Conservation (phyloP, 2,113 vertebrate species). For the Rhineura floridana region DNA sequence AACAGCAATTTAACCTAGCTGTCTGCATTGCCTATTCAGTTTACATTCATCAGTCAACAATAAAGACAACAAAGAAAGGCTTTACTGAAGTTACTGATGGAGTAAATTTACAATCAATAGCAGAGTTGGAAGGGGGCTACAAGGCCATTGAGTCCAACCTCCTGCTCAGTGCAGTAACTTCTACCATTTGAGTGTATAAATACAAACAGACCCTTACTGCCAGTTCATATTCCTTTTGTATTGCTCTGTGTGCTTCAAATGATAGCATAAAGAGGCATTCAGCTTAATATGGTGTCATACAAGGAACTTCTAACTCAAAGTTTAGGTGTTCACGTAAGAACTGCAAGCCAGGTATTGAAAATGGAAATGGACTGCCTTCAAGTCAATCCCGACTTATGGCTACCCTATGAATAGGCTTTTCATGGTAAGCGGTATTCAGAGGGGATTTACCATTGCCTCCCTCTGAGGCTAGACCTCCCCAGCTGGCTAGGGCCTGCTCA, state of each 20-base stretch:
- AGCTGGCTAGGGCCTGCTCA: no score
- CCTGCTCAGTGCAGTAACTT: no score
- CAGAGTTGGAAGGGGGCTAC: no score
- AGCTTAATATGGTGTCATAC: not conserved
- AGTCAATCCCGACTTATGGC: no score
- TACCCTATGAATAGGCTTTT: no score
- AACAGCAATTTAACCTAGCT: no score
- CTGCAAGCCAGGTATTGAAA: not conserved
- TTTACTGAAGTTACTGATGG: not conserved
- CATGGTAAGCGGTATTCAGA: no score
- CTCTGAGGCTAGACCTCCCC: no score
- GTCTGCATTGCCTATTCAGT: not conserved
- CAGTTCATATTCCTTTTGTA: not conserved
- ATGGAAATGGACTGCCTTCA: no score
- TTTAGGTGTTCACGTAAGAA: not conserved
- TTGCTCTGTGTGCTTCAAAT: not conserved
- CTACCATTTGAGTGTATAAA: not conserved
- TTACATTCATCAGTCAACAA: not conserved
- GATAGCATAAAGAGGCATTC: not conserved
- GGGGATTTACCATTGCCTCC: no score
- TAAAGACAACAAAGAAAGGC: not conserved
- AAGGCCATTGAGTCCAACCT: no score
- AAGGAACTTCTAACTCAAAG: not conserved
- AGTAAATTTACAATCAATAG: no score
- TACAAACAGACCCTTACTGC: not conserved